Conservation (phyloP, 2,888 invertebrate species). For the Drosophila anceps region DNA sequence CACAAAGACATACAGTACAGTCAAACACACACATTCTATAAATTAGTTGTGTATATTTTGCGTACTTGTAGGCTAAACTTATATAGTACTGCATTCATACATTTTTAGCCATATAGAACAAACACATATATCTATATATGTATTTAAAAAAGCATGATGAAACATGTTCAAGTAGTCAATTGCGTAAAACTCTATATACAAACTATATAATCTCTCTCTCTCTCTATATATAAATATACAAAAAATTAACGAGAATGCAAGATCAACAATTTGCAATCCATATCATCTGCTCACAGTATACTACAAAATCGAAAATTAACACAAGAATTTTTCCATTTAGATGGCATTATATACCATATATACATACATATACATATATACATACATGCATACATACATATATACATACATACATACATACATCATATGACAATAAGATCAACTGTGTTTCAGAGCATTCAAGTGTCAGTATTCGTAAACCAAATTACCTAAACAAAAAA, state of each 20-base stretch:
- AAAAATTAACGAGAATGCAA: conserved; percentile 51
- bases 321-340: conserved; percentile 30
- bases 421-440: conserved; percentile 83
- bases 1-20: conserved; percentile 16
- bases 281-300: conserved; percentile 52
- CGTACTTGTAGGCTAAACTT: conserved; percentile 61
- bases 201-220: conserved; percentile 23
- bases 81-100: conserved; percentile 36
- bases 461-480: conserved; percentile 80
- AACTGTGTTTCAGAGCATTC: conserved; percentile 83
- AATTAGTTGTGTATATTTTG: conserved; percentile 48
- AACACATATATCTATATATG: conserved; percentile 40
- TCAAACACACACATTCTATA: conserved; percentile 18
- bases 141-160: conserved; percentile 67
- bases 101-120: conserved; percentile 46
- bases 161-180: conserved; percentile 76
- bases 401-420: conserved; percentile 59
- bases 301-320: conserved; percentile 6
- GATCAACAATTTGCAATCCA: conserved; percentile 49
- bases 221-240: conserved; percentile 25
- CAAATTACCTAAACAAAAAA: conserved; percentile 69
- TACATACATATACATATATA: conserved; percentile 39
- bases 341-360: conserved; percentile 26
- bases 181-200: conserved; percentile 56
- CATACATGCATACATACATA: conserved; percentile 64